Percentiles rank a stretch among this genome's conserved stretches.
Conservation (phyloP, 2,113 vertebrate species). For the Xenus cinereus region DNA sequence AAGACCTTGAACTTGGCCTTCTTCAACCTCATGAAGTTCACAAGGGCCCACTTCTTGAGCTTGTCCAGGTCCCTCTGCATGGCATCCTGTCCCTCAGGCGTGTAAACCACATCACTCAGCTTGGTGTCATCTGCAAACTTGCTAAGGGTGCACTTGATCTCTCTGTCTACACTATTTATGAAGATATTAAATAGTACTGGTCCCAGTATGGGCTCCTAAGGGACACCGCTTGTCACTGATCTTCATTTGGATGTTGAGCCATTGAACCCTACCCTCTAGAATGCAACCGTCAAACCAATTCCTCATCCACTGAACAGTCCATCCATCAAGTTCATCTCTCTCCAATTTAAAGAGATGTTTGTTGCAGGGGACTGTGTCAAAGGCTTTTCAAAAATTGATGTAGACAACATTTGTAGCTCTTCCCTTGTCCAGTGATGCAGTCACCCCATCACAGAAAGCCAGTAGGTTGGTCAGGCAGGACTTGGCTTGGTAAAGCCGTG, state of each 20-base stretch:
- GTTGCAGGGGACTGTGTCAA: neutral
- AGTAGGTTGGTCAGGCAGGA: neutral
- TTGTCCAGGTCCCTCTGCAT: neutral
- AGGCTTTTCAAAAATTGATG: neutral
- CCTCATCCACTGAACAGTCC: neutral
- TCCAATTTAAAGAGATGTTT: neutral
- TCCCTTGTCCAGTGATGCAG: neutral
- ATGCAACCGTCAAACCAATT: neutral
- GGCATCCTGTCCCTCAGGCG: neutral
- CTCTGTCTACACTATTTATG: neutral
- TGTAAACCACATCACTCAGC: neutral
- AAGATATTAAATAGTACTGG: too few relatives aligned
- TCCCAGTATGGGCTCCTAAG: neutral
- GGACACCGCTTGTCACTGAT: neutral
- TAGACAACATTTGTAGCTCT: neutral
- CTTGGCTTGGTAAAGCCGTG: neutral
- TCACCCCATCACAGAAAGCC: neutral
- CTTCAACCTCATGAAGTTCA: neutral
- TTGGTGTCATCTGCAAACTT: neutral
- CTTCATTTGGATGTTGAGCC: neutral
- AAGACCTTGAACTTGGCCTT: neutral
- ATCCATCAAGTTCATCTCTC: neutral
- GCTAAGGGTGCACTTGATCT: neutral
- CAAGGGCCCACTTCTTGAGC: neutral
- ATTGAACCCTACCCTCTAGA: neutral